Base-by-base conservation (phyloP, 2,888 invertebrate species). In the Drosophila pegasa region DNA sequence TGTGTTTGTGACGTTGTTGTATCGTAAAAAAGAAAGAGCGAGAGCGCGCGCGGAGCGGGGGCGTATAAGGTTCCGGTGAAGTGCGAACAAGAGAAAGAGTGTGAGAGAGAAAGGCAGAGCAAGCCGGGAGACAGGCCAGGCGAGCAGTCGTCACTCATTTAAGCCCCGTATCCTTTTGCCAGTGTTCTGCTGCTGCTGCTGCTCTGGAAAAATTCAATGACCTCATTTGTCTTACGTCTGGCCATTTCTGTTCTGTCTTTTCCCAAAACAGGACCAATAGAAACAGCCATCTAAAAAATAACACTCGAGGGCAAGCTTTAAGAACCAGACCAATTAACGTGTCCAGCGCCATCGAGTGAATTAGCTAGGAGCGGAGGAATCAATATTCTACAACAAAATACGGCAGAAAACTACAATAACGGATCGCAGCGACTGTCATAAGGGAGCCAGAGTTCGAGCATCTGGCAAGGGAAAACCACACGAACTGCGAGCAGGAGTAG, bases 151-250 rank as follows among this genome's bases (percentile, higher is more conserved):
- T 63, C 50, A 69, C 71, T 63, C 48, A 48, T 52, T 76, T 76
- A 52, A 50, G 56, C 55, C 35, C 66, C 58, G 57, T 78, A 75
- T 75, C 75, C 71, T 69, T 64, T 63, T 50, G 62, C 60, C 59
- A 56, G 52, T 65, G 60, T 62, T 64, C 52, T 63, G 52, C 58
- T 63, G 50, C 55, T 62, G 62, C 52, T 63, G 52, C 58, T 63
- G 50, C 55, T 68, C 65, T 66, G 75, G 22, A 35, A 79, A 85
- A 89, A 85, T 85, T 85, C 88, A 85, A 89, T 85, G 89, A 85
- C 85, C 85, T 85, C 89, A 89, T 89, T 85, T 85, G 86, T 89
- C 78, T 83, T 75, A 78, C 73, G 69, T 78, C 70, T 78, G 78
- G 71, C 50, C 57, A 75, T 76, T 83, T 79, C 54, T 72, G 68